Evolutionary conservation across 2,113 vertebrate genomes (phyloP).

Genomic region (Lepisosteus osseus): DNA sequence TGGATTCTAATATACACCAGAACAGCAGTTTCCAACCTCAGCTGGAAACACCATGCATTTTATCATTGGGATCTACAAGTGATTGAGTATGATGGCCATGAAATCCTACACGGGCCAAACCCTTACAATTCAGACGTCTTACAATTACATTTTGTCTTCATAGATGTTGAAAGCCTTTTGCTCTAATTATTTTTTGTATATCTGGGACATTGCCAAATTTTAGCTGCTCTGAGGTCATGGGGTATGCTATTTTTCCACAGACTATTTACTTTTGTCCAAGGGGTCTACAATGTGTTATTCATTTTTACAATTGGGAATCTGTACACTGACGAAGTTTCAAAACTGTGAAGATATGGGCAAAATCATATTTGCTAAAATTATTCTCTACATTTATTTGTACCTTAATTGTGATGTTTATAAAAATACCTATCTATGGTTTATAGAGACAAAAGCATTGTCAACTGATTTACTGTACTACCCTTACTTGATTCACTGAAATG

Average conservation of each 20-base stretch:
- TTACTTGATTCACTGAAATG: no score
- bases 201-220: constrained; percentile 18
- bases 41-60: constrained; percentile 44
- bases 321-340: no score
- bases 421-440: no score
- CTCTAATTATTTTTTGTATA: constrained; percentile 33
- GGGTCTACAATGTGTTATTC: no score
- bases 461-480: no score
- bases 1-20: constrained; percentile 57
- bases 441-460: no score
- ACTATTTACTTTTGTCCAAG: not conserved
- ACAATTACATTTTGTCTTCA: constrained; percentile 21
- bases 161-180: constrained; percentile 36
- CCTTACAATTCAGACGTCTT: constrained; percentile 42
- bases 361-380: no score
- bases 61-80: constrained; percentile 57
- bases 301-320: no score
- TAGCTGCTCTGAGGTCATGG: constrained; percentile 14
- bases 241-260: constrained; percentile 18
- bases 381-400: no score
- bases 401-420: no score
- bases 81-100: constrained; percentile 58
- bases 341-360: no score
- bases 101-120: constrained; percentile 49
- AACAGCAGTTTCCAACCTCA: constrained; percentile 50